Evolutionary conservation across 1,140 invertebrate species (phyloP).

Genomic region (Temnothorax longispinosus): DNA sequence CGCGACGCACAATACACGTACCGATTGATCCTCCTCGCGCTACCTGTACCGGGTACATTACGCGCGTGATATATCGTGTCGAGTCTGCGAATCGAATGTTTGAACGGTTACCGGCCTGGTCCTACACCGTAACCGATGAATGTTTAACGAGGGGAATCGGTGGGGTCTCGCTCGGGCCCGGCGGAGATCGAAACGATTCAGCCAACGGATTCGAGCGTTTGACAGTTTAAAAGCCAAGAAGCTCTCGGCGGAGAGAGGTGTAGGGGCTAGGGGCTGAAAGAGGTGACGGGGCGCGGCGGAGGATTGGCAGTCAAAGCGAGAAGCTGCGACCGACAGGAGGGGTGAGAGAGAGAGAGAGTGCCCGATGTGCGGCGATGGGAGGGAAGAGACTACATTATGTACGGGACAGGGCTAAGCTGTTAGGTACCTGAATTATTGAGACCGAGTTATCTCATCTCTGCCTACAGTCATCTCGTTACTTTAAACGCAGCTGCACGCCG

Average conservation of each 20-base stretch:
- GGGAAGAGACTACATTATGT: slow-evolving; percentile 84
- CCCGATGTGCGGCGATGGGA: slow-evolving; percentile 68
- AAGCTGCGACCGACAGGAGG: slow-evolving; percentile 31
- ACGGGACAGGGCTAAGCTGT: slow-evolving; percentile 86
- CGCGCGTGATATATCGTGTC: slow-evolving; percentile 38
- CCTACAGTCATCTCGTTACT: slow-evolving; percentile 85
- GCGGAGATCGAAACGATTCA: slow-evolving; percentile 77
- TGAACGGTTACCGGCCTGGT: slow-evolving; percentile 82
- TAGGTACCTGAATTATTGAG: slow-evolving; percentile 85
- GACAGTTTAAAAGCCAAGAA: slow-evolving; percentile 85
- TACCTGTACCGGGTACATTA: slow-evolving; percentile 2
- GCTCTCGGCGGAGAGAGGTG: slow-evolving; percentile 37
- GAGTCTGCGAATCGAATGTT: slow-evolving; percentile 74
- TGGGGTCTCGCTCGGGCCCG: slow-evolving; percentile 54
- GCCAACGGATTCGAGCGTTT: slow-evolving; percentile 81
- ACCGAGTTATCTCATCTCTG: slow-evolving; percentile 84
- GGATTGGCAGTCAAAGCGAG: slow-evolving; percentile 71
- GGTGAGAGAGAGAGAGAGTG: slow-evolving; percentile 43
- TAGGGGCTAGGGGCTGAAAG: slow-evolving; percentile 40
- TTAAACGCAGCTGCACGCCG: slow-evolving; percentile 82
- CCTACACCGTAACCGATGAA: slow-evolving; percentile 83
- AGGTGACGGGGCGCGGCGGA: slow-evolving; percentile 39
- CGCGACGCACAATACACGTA: background rate
- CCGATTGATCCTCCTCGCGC: slow-evolving; percentile 20
- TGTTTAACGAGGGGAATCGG: slow-evolving; percentile 80